Evolutionary conservation across 2,113 vertebrate species (phyloP).

Genomic region (Nothocercus julius): DNA sequence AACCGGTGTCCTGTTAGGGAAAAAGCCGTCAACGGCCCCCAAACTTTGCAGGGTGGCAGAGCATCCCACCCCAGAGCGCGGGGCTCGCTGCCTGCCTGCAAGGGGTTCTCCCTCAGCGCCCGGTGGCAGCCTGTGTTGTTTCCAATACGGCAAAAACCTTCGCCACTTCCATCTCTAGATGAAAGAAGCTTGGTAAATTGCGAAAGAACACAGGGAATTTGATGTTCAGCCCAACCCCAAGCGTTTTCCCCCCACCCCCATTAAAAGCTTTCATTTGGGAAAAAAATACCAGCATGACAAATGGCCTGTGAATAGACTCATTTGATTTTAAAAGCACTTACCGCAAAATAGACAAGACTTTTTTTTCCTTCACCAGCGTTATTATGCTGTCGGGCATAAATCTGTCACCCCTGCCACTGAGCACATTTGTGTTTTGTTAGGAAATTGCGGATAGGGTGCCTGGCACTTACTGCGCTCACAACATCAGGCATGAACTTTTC

Average conservation of each 20-base stretch:
- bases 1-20: too few species aligned
- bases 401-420: fast-evolving
- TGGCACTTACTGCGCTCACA: fast-evolving
- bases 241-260: not conserved
- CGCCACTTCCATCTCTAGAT: not conserved
- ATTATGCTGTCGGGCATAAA: not conserved
- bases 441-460: not conserved
- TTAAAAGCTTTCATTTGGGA: not conserved
- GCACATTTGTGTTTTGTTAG: not conserved
- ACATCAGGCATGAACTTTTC: not conserved
- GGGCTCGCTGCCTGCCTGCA: too few species aligned
- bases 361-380: too few species aligned
- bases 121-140: not conserved
- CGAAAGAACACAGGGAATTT: not conserved
- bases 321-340: not conserved
- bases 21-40: too few species aligned
- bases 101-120: too few species aligned
- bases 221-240: not conserved
- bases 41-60: too few species aligned
- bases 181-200: not conserved
- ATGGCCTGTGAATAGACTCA: not conserved
- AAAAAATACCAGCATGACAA: not conserved
- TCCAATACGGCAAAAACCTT: not conserved
- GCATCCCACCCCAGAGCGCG: too few species aligned
- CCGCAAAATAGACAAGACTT: fast-evolving